Evolutionary conservation across 2,797 vertebrate genomes (phyloP), one percentile per base, ranked within the genome.

Genomic region (Hippocampus kuda): DNA sequence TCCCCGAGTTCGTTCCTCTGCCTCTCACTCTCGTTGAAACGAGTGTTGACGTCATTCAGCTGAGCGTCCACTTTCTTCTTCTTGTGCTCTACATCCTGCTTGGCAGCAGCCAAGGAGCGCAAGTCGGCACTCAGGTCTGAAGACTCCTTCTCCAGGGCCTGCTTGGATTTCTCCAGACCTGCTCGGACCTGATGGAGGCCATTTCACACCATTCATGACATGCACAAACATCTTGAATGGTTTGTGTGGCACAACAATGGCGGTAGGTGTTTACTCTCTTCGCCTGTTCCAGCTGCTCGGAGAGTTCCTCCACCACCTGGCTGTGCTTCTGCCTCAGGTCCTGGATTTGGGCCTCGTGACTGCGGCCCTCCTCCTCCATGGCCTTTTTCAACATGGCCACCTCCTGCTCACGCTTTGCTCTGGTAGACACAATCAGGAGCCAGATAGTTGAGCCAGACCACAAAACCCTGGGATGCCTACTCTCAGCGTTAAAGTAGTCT

Each of bases 41-140:
- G 94, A 0, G 91, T 87, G 83, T 95, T 92, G 72, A 98, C 81
- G 0, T 99, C 96, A 57, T 92, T 90, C 71, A 98, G 75, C 78
- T 98, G 95, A 26, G 81, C 90, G 80, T 99, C 97, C 84, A 96
- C 82, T 85, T 96, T 97, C 89, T 98, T 98, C 89, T 92, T 97
- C 85, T 94, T 97, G 89, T 98, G 90, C 62, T 99, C 97, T 76
- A 95, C 86, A 0, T 98, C 96, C 88, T 97, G 96, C 77, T 95
- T 98, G 63, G 89, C 84, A 66, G 92, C 90, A 81, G 53, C 82
- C 57, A 98, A 87, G 8, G 90, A 91, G 63, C 94, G 91, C 69
- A 99, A 89, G 85, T 99, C 95, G 0, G 86, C 83, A 0, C 85
- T 88, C 65, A 98, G 81, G 4, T 97, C 95, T 0, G 91, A 86